Evolutionary conservation across 2,888 invertebrate genomes (phyloP), one percentile per base, ranked within the genome.

Genomic region (Pammene aurita): DNA sequence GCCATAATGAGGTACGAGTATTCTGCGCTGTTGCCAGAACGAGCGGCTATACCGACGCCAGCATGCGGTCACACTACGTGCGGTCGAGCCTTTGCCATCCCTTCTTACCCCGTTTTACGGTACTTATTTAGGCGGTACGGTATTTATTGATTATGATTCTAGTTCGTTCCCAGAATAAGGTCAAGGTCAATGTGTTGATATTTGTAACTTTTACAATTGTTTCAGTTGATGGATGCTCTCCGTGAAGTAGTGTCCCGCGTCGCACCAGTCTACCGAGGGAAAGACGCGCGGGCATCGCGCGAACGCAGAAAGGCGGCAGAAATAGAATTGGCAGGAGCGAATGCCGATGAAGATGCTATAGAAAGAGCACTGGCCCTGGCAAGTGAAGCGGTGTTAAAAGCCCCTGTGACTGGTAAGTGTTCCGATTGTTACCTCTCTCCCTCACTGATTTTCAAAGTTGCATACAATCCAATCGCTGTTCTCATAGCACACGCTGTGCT

Each of bases 331-430:
- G 18, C 7, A 18, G 89, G 0, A 94, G 89, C 26, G 26, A 26
- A 1, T 94, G 93, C 0, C 92, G 95, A n/a, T 7, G 58, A 16
- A 0, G 96, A 6, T 78, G 93, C 7, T 95, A 95, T 57, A 96
- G 95, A 0, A 94, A 95, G 75, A 85, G 95, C 96, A 0, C 84
- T 96, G 18, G 85, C 93, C 0, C 85, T 95, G 0, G 94, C 95
- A 70, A 95, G 95, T 82, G 96, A 96, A 81, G 95, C 96, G 13
- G 94, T 97, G 7, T 90, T 96, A 38, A 92, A 96, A 71, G 96
- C 96, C 0, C 96, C 96, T 0, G 84, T 89, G 75, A 93, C 94
- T 76, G 95, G 96, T 95, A 79, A 73, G 70, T 64, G 14, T 14
- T 18, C 9, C 5, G 2, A 16, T 16, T 16, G 5, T 38, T 26